A percentile compares a stretch with the other conserved stretches of the same genome.
phyloP scores from a whole-genome alignment of 2,797 vertebrate genomes.

The Megalops cyprinoides region DNA sequence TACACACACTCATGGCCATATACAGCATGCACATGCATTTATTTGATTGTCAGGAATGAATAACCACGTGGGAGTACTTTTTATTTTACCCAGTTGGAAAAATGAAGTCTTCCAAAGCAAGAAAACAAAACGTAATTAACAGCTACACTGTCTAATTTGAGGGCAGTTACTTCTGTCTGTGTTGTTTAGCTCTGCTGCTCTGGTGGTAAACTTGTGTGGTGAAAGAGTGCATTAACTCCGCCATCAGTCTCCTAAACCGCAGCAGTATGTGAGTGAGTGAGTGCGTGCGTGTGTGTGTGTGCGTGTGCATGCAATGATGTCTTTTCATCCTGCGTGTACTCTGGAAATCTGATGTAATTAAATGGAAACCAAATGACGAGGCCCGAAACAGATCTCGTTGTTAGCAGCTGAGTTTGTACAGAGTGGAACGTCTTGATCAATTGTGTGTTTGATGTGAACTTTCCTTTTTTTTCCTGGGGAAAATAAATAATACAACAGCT shows the following conservation, averaged over 20 bases:
- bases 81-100: background rate
- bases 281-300: background rate
- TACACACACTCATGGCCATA: background rate
- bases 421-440: conserved; percentile 16
- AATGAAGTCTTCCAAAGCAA: background rate
- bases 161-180: conserved; percentile 4
- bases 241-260: background rate
- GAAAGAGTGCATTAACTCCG: conserved; percentile 15
- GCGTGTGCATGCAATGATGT: background rate
- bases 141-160: conserved; percentile 13
- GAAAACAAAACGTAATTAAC: background rate
- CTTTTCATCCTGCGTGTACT: background rate
- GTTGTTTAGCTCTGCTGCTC: background rate
- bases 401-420: conserved; percentile 13
- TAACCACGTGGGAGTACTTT: background rate
- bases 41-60: background rate
- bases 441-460: background rate
- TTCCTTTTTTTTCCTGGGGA: conserved; percentile 10
- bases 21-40: conserved; percentile 7
- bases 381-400: conserved; percentile 19
- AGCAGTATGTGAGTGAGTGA: background rate
- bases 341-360: conserved; percentile 25
- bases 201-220: conserved; percentile 14
- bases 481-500: conserved; percentile 9
- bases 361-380: conserved; percentile 27